Evolutionary conservation across 1,140 invertebrate species (phyloP).

Genomic region (Drosophila tsacasi): DNA sequence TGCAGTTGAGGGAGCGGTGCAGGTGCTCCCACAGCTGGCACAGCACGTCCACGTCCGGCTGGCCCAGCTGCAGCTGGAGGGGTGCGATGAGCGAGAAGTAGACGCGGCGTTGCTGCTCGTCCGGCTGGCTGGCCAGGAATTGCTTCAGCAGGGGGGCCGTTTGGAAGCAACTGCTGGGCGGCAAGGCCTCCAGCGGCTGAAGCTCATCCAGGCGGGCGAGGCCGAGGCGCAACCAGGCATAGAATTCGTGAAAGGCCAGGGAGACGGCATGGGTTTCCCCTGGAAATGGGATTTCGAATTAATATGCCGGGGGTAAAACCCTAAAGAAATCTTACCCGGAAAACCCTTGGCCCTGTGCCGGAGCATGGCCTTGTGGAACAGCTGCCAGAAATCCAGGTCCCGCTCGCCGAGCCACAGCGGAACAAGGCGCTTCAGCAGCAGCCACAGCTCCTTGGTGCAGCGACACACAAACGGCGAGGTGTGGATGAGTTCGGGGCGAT

Average conservation of each 20-base stretch:
- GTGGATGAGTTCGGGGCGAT: conserved; percentile 61
- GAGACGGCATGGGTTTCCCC: conserved; percentile 1
- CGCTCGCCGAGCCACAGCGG: conserved; percentile 15
- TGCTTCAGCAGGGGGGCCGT: conserved; percentile 43
- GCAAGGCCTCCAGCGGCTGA: background rate
- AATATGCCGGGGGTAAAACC: too few species aligned
- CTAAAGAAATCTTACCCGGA: conserved; percentile 21
- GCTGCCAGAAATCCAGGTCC: conserved; percentile 62
- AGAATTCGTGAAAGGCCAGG: conserved; percentile 57
- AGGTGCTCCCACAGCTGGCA: conserved; percentile 81
- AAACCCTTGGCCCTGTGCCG: conserved; percentile 40
- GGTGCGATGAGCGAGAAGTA: conserved; percentile 67
- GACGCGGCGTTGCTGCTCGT: conserved; percentile 75
- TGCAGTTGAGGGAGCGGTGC: conserved; percentile 77
- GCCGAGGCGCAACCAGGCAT: conserved; percentile 60
- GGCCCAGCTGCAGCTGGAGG: conserved; percentile 60
- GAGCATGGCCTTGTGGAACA: conserved; percentile 68
- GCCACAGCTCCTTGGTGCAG: conserved; percentile 79
- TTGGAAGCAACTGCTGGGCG: conserved; percentile 20
- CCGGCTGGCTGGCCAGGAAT: conserved; percentile 68
- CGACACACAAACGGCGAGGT: conserved; percentile 73
- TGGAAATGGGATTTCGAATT: background rate
- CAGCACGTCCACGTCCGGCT: conserved; percentile 62
- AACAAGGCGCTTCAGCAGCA: conserved; percentile 46
- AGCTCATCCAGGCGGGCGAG: conserved; percentile 42